Evolutionary conservation across 2,113 vertebrate genomes (phyloP).

Genomic region (Pandion haliaetus): DNA sequence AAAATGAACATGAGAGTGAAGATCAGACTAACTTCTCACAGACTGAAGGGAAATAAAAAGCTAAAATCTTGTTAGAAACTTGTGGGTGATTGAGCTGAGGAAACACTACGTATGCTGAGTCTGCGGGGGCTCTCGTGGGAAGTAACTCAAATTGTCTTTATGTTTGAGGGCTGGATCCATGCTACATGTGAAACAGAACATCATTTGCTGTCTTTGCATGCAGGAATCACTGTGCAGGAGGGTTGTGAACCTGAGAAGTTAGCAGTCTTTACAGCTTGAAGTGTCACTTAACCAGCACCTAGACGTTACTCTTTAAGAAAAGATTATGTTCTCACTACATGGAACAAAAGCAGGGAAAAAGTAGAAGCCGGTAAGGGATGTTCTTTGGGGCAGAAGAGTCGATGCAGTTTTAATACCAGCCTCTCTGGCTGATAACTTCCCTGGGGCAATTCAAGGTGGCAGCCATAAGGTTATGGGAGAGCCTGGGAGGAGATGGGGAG

Average conservation of each 20-base stretch:
- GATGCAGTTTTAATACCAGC: not conserved
- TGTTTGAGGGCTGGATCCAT: not conserved
- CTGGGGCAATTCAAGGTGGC: not conserved
- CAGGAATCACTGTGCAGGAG: not conserved
- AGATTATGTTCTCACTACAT: accelerated
- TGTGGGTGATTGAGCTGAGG: not conserved
- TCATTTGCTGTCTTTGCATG: not conserved
- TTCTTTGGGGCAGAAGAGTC: not conserved
- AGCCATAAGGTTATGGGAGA: not conserved
- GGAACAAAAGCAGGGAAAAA: not conserved
- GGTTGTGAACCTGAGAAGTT: not conserved
- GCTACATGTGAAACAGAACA: not conserved
- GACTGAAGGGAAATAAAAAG: not conserved
- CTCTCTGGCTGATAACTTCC: not conserved
- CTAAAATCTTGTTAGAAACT: not conserved
- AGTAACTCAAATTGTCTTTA: not conserved
- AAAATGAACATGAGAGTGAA: not conserved
- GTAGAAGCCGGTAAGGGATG: not conserved
- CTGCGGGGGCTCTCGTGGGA: not conserved
- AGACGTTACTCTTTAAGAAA: not conserved
- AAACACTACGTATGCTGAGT: not conserved
- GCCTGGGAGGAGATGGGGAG: not conserved
- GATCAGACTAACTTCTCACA: not conserved
- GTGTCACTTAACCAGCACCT: not conserved
- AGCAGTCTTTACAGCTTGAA: not conserved